Evolutionary conservation across 2,888 invertebrate species (phyloP).

Genomic region (Sialis lutaria): DNA sequence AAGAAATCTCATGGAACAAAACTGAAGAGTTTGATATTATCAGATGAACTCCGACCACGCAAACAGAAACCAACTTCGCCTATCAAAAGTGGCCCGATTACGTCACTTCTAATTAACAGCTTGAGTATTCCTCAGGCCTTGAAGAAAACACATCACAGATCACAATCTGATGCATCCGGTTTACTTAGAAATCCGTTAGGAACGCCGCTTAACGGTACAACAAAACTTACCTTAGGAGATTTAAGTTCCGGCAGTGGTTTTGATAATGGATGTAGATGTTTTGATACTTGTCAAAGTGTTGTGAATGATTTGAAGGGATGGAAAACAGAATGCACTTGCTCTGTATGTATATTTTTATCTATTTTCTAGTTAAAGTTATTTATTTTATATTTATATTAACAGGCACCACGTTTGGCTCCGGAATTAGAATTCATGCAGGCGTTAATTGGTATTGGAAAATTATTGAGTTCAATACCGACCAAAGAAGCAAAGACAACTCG

Average conservation of each 20-base stretch:
- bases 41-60: constrained; percentile 32
- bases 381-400: constrained; percentile 12
- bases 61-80: constrained; percentile 5
- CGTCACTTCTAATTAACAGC: constrained; percentile 22
- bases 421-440: constrained; percentile 76
- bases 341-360: constrained; percentile 28
- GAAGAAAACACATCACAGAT: constrained; percentile 70
- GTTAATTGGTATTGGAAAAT: constrained; percentile 72
- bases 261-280: constrained; percentile 90
- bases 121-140: constrained; percentile 21
- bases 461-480: constrained; percentile 61
- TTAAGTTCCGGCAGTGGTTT: constrained; percentile 88
- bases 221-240: constrained; percentile 70
- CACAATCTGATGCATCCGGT: constrained; percentile 68
- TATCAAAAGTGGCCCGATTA: constrained; percentile 21
- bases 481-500: constrained; percentile 87
- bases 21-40: constrained; percentile 53
- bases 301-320: constrained; percentile 62
- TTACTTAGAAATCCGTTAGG: constrained; percentile 25
- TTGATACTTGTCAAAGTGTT: constrained; percentile 65
- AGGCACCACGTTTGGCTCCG: constrained; percentile 68
- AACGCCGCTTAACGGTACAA: constrained; percentile 13
- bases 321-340: constrained; percentile 60
- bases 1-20: constrained; percentile 60
- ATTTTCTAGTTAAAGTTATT: neutral